Evolutionary conservation across 1,140 invertebrate species (phyloP), one percentile per base, ranked within the genome.

Genomic region (Neodiprion virginianus): DNA sequence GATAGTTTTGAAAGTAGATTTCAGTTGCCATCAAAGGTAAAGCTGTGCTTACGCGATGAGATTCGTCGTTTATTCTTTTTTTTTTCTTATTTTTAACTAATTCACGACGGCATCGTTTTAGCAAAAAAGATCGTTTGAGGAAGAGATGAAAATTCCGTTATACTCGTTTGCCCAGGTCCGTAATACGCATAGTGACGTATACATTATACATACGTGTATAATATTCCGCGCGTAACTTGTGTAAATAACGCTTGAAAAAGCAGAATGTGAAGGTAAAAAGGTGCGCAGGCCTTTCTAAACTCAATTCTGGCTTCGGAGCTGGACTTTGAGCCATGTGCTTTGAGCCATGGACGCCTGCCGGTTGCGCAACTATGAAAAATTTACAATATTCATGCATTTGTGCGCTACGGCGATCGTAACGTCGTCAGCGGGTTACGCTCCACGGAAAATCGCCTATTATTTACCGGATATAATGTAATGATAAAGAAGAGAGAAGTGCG

Each of bases 181-280:
- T 40, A 40, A 40, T 40, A 40, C 28, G 5, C 28, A 40, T 0
- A 0, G 28, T 40, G 5, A 40, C 5, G 5, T 40, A 40, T 40
- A 40, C n/a, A 17, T 17, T 61, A 14, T 17, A 61, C 53, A 61
- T 61, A 5, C 53, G 53, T 40, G 2, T 40, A 40, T 8, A 8
- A 61, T 61, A 61, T 61, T 61, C 53, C 53, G 11, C 53, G 53
- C 11, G 11, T 17, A 61, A 61, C 11, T 5, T 40, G 28, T 61
- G 53, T 61, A 61, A 61, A 61, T 61, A 61, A 61, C 53, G 53
- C 53, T 61, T 61, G 53, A 61, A 61, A 61, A 61, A 14, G n/a
- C 53, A 61, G n/a, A 61, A 61, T 17, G 28, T 40, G 3, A 61
- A 61, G 53, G 53, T 61, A 61, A 40, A 61, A 61, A 61, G 53